Evolutionary conservation across 2,113 vertebrate species (phyloP), one percentile per base, ranked within the genome.

Genomic region (Rhodinocichla rosea): DNA sequence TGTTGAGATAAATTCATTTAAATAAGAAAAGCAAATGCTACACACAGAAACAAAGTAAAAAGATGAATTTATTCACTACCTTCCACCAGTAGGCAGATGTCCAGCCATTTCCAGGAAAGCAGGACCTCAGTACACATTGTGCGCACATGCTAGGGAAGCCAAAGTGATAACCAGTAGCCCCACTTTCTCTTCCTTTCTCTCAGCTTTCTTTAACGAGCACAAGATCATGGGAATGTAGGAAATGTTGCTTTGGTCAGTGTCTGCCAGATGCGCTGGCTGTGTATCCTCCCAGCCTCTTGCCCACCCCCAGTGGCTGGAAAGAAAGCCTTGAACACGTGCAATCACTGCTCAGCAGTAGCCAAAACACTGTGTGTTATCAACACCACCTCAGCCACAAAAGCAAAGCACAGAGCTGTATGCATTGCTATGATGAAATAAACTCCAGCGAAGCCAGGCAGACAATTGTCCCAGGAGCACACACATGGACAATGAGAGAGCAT

Each of bases 101-200:
- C 28, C 60, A 83, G 32, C 11, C 28, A 65, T 65, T 81, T 68
- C 50, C 27, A 77, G 59, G 50, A 89, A 80, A 91, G 19, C 14
- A 50, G 9, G 26, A 15, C 39, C 13, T 59, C 39, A 4, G 24
- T 13, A 55, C 5, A 20, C 1, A 0, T 11, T 10, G 10, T 6
- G 13, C 35, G 15, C 45, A 40, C 2, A 3, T 57, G 19, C 45
- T 53, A 32, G 22, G n/a, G 50, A 49, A 81, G n/a, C 8, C 11
- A 40, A 79, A 68, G 11, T 8, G 37, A 21, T 27, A 52, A 32
- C 7, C 37, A 80, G 27, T 1, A 56, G 10, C 9, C 2, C 4
- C 0, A 0, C 23, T 53, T 35, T 22, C 7, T 47, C 10, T 62
- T 86, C 12, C 19, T 62, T 69, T 87, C 9, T 39, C 7, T 81